Evolutionary conservation across 2,113 vertebrate species (phyloP).

Genomic region (Saimiri boliviensis): DNA sequence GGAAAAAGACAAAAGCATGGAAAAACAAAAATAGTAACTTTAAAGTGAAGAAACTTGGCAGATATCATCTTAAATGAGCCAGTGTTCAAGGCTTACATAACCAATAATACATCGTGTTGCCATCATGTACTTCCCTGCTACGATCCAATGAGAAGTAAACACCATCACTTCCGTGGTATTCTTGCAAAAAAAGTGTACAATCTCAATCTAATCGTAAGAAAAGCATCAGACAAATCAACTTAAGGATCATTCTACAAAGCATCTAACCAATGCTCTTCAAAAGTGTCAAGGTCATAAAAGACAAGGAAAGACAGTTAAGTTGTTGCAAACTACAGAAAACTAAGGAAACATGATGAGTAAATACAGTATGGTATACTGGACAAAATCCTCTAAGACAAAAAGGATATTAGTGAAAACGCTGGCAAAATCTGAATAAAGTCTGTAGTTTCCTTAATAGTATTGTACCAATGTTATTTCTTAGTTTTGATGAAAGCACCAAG

Average conservation of each 20-base stretch:
- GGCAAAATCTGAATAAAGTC: slow-evolving; percentile 16
- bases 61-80: background rate
- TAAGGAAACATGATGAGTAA: background rate
- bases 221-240: background rate
- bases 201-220: background rate
- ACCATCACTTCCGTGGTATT: background rate
- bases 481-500: background rate
- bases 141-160: background rate
- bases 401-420: background rate
- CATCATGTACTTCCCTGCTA: background rate
- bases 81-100: background rate
- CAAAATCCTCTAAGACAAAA: background rate
- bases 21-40: background rate
- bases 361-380: background rate
- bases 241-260: background rate
- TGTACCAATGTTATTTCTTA: background rate
- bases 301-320: background rate
- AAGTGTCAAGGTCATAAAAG: slow-evolving; percentile 7
- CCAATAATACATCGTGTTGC: background rate
- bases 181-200: background rate
- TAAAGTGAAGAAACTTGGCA: background rate
- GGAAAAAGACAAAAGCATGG: background rate
- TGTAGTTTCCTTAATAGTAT: background rate
- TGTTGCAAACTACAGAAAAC: background rate
- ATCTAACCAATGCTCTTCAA: background rate